These are phyloP conservation scores for Xyrichtys novacula DNA, from an alignment of 2,797 vertebrate species.

Conservation along the genomic window DNA sequence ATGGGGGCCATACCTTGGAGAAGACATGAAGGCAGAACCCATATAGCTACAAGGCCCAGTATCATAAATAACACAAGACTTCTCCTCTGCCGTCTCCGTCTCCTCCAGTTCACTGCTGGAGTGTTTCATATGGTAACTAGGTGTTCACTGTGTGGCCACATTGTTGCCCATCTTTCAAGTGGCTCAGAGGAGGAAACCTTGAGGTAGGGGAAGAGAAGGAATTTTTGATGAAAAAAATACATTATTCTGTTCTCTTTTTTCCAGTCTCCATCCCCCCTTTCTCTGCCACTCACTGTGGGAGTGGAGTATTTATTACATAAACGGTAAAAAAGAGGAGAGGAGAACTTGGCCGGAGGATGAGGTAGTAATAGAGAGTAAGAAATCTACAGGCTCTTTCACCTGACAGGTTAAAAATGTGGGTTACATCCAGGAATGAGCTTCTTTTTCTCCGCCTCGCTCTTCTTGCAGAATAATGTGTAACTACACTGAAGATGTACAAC, in stretches of 20 bases:
- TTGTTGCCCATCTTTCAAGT: slow-evolving; percentile 88
- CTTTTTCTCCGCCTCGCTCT: slow-evolving; percentile 2
- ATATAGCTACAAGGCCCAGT: slow-evolving; percentile 84
- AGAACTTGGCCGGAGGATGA: slow-evolving; percentile 56
- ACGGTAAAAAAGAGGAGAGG: slow-evolving; percentile 65
- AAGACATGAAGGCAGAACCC: slow-evolving; percentile 80
- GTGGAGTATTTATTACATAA: slow-evolving; percentile 88
- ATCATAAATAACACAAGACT: slow-evolving; percentile 89
- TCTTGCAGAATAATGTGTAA: slow-evolving; percentile 8
- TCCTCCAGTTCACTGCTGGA: slow-evolving; percentile 80
- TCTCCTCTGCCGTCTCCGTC: slow-evolving; percentile 73
- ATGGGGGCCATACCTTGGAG: slow-evolving; percentile 82
- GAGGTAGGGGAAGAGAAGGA: slow-evolving; percentile 86
- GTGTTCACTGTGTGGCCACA: slow-evolving; percentile 87
- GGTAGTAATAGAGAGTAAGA: slow-evolving; percentile 57
- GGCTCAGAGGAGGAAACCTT: slow-evolving; percentile 86
- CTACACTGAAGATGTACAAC: not conserved
- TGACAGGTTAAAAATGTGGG: slow-evolving; percentile 54
- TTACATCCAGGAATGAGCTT: slow-evolving; percentile 28
- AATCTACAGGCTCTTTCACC: slow-evolving; percentile 55
- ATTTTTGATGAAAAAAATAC: slow-evolving; percentile 89
- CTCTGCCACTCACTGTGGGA: slow-evolving; percentile 76
- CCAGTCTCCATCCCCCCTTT: slow-evolving; percentile 58
- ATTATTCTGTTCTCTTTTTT: slow-evolving; percentile 81
- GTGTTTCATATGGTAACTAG: slow-evolving; percentile 91